Evolutionary conservation across 2,888 invertebrate species (phyloP).

Genomic region (Yponomeuta sedellus): DNA sequence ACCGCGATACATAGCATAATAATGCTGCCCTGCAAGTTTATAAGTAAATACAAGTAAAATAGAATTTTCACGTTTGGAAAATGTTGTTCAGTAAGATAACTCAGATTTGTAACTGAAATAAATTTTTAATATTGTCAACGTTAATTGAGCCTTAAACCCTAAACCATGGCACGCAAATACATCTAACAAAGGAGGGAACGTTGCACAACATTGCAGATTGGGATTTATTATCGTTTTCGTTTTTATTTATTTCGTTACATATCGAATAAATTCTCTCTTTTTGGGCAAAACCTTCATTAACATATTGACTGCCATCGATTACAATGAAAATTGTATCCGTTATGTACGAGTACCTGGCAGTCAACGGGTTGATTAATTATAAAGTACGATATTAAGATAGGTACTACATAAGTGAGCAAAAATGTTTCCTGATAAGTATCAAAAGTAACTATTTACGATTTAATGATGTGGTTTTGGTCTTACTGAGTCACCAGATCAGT

Average conservation of each 20-base stretch:
- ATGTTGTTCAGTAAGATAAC: not conserved
- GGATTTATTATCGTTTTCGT: constrained; percentile 36
- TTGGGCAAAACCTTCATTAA: constrained; percentile 26
- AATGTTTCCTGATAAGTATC: constrained; percentile 46
- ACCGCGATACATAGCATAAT: not conserved
- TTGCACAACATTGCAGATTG: constrained; percentile 57
- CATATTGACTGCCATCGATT: too few relatives aligned
- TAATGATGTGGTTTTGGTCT: constrained; percentile 53
- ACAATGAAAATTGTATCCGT: not conserved
- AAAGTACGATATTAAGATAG: constrained; percentile 30
- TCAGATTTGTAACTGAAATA: constrained; percentile 22
- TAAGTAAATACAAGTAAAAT: not conserved
- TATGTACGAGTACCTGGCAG: too few relatives aligned
- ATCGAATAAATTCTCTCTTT: constrained; percentile 33
- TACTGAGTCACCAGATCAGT: constrained; percentile 63
- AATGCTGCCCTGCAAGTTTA: not conserved
- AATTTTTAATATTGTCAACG: constrained; percentile 65
- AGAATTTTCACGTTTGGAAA: not conserved
- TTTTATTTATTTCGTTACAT: constrained; percentile 38
- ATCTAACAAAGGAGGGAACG: constrained; percentile 72
- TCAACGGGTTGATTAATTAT: constrained; percentile 15
- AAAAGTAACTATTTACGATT: constrained; percentile 42
- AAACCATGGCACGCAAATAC: constrained; percentile 71
- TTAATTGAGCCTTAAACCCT: constrained; percentile 60
- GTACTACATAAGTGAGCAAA: constrained; percentile 59